These are phyloP conservation scores for Trachelus stipa DNA, from an alignment of 2,888 invertebrate genomes.

Conservation along the genomic window DNA sequence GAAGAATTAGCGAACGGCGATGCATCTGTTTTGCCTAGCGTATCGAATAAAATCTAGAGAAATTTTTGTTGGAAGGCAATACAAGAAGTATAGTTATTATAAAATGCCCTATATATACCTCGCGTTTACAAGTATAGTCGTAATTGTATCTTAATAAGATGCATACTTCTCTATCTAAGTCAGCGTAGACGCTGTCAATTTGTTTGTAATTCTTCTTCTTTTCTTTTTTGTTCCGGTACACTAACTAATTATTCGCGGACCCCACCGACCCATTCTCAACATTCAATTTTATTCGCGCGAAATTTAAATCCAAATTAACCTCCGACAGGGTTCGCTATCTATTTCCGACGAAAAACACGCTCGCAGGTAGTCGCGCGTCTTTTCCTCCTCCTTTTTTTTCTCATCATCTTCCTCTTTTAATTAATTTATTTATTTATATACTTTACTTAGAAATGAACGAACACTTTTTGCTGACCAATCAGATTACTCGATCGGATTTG, in stretches of 20 bases:
- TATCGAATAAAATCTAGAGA: neutral
- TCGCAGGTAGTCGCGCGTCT: neutral
- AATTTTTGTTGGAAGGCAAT: conserved; percentile 57
- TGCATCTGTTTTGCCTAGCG: neutral
- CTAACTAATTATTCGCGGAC: neutral
- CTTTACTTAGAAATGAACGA: conserved; percentile 45
- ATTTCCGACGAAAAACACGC: neutral
- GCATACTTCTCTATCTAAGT: conserved; percentile 51
- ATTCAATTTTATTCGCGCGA: conserved; percentile 35
- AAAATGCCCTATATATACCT: conserved; percentile 56
- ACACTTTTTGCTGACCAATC: conserved; percentile 42
- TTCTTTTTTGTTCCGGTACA: neutral
- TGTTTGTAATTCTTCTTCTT: conserved; percentile 25
- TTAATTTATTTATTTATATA: conserved; percentile 22
- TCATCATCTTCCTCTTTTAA: conserved; percentile 10
- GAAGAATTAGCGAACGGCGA: neutral
- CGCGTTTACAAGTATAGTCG: conserved; percentile 54
- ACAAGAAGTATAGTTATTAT: conserved; percentile 47
- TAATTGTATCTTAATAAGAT: conserved; percentile 54
- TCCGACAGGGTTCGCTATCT: conserved; percentile 12
- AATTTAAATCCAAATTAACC: conserved; percentile 30
- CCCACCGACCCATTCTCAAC: conserved; percentile 20
- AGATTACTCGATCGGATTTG: conserved; percentile 33
- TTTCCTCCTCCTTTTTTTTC: conserved; percentile 18
- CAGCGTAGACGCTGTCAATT: conserved; percentile 47